These are phyloP conservation scores for Heliconius sara DNA, from an alignment of 2,888 invertebrate genomes.

Conservation along the genomic window DNA sequence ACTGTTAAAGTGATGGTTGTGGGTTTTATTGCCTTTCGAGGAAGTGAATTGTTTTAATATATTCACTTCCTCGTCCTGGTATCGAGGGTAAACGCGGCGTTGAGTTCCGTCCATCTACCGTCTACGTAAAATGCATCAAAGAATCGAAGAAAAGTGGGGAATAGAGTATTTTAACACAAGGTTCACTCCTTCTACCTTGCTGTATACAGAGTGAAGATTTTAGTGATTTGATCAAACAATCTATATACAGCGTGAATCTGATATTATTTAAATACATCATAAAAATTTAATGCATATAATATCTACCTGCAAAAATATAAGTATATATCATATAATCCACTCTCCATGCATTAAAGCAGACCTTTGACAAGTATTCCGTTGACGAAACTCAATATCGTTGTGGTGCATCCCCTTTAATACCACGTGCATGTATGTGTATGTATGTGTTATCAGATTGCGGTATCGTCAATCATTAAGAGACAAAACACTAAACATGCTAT, in stretches of 20 bases:
- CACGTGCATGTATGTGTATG: constrained; percentile 8
- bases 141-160: too few relatives aligned
- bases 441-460: constrained; percentile 33
- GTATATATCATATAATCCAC: constrained; percentile 19
- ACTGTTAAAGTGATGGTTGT: too few relatives aligned
- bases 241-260: too few relatives aligned
- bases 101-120: too few relatives aligned
- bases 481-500: constrained; percentile 5
- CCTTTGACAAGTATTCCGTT: constrained; percentile 38
- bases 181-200: too few relatives aligned
- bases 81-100: too few relatives aligned
- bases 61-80: too few relatives aligned
- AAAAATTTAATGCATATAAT: too few relatives aligned
- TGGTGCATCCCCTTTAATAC: constrained; percentile 40
- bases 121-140: too few relatives aligned
- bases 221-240: not conserved
- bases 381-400: constrained; percentile 42
- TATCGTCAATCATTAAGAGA: constrained; percentile 31
- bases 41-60: too few relatives aligned
- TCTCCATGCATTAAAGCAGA: constrained; percentile 12
- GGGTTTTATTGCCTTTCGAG: too few relatives aligned
- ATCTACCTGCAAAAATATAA: not conserved
- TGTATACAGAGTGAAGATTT: not conserved
- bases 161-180: too few relatives aligned
- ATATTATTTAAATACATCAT: not conserved